Evolutionary conservation across 2,888 invertebrate species (phyloP), one percentile per base, ranked within the genome.

Genomic region (Ophion ellenae): DNA sequence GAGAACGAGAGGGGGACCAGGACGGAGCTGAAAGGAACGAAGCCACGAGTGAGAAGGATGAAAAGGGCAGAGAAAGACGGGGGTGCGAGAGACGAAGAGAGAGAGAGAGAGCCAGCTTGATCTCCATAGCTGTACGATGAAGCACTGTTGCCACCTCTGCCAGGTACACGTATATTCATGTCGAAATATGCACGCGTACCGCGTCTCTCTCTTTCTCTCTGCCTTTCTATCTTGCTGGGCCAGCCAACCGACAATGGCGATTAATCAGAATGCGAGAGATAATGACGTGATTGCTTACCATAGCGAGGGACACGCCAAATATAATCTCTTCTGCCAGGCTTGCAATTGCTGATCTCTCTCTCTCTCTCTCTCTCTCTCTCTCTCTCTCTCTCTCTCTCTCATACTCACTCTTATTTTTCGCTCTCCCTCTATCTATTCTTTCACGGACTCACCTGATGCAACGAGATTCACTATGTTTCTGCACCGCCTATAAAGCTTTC

Each of bases 241-340:
- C 53, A 53, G 17, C 53, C 53, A 17, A 61, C 14, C 73, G 73
- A 73, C 20, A 57, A 73, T 61, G 74, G 24, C 61, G 45, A 74
- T 74, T 63, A 74, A 74, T 74, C 73, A 14, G 70, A 70, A 53
- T 28, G 53, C 36, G 40, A 7, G 45, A 63, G 63, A 47, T 10
- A 61, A 74, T 74, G 61, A 74, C 20, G 5, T 24, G 36, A 74
- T 74, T 74, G 61, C 61, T 61, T 20, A 40, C 53, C 32, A 40
- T 14, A 74, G 20, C 10, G 20, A 61, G 24, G 10, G 40, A 2
- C 20, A 61, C 61, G 61, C 61, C 61, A 24, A 36, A 61, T 61
- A 61, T 74, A 74, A 74, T 20, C 53, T 74, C 61, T n/a, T n/a
- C 17, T 61, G 53, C 9, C 14, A 17, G 5, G 2, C 10, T 20